Base-by-base conservation (phyloP, 2,113 vertebrate genomes). In the Tympanuchus pallidicinctus region DNA sequence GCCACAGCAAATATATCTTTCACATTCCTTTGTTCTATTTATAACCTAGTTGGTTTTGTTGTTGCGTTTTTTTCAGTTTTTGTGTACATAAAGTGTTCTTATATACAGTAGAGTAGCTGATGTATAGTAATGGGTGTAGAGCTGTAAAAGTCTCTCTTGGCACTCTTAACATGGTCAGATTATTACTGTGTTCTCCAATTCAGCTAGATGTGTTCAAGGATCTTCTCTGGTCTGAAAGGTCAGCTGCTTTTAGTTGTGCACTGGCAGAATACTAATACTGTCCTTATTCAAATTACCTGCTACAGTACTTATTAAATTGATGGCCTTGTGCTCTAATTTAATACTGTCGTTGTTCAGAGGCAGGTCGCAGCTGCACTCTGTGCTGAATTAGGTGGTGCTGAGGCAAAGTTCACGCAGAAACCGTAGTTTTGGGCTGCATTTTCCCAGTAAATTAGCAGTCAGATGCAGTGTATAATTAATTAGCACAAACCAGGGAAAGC, bases 211-310 rank as follows among this genome's bases (percentile, higher is more conserved):
- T 99, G 98, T 98, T 99, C 98, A 99, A 99, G 99, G 98, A 99
- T 99, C 98, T 98, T 98, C 98, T 98, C 97, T 97, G 97, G 98
- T 98, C 98, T 98, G 98, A 99, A 99, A 99, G 99, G 99, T 99
- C 99, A 99, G 98, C 98, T 99, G 98, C 98, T 99, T 99, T 99
- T 99, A 98, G 98, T 98, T 98, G 98, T 98, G 98, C 99, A 98
- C 98, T 97, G 97, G 97, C 96, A 98, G 99, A 99, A 99, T 99
- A 99, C 98, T 99, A 99, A 99, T 99, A 98, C 96, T 98, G 97
- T 98, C 98, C 98, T 99, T 99, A 99, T 99, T 99, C 98, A 99
- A 99, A 99, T 99, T 98, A 99, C 98, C 98, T 98, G 98, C 98
- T 99, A 98, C 98, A 98, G 98, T 97, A 98, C 98, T 99, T 99